Evolutionary conservation across 2,113 vertebrate species (phyloP).

Genomic region (Vanacampus margaritifer): DNA sequence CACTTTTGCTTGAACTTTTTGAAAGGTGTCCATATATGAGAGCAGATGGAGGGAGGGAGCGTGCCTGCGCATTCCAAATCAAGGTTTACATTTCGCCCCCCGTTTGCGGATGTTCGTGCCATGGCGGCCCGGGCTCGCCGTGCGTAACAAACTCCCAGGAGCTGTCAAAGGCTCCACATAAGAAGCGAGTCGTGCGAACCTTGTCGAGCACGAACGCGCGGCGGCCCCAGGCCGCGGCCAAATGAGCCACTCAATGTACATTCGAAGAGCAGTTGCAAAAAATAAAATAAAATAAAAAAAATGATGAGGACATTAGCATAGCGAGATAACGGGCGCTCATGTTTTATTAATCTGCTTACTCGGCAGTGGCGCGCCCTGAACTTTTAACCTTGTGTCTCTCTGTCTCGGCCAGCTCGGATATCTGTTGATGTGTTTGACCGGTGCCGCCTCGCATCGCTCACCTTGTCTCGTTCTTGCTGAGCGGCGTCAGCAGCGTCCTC

Average conservation of each 20-base stretch:
- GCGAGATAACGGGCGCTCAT: slow-evolving; percentile 8
- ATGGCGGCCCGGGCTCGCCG: slow-evolving; percentile 1
- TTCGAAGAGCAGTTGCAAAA: slow-evolving; percentile 14
- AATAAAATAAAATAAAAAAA: neutral
- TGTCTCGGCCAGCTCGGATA: slow-evolving; percentile 13
- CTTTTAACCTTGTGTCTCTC: slow-evolving; percentile 7
- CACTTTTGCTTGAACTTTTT: neutral
- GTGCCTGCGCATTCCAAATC: slow-evolving; percentile 16
- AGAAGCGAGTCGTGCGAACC: neutral
- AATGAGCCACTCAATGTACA: slow-evolving; percentile 30
- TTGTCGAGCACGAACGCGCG: slow-evolving; percentile 18
- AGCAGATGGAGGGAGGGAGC: neutral
- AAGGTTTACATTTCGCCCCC: slow-evolving; percentile 15
- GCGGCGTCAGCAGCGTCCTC: slow-evolving; percentile 5
- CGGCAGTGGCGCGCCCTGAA: slow-evolving; percentile 7
- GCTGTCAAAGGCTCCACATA: neutral
- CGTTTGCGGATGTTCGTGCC: slow-evolving; percentile 1
- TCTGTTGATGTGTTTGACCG: neutral
- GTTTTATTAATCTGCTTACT: slow-evolving; percentile 43
- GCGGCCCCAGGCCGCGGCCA: slow-evolving; percentile 29
- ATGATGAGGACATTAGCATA: slow-evolving; percentile 41
- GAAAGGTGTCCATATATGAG: neutral
- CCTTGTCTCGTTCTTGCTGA: neutral
- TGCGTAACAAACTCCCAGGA: slow-evolving; percentile 11
- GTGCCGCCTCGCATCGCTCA: neutral